Conservation (phyloP, 2,113 vertebrate species). For the Etheostoma cragini region DNA sequence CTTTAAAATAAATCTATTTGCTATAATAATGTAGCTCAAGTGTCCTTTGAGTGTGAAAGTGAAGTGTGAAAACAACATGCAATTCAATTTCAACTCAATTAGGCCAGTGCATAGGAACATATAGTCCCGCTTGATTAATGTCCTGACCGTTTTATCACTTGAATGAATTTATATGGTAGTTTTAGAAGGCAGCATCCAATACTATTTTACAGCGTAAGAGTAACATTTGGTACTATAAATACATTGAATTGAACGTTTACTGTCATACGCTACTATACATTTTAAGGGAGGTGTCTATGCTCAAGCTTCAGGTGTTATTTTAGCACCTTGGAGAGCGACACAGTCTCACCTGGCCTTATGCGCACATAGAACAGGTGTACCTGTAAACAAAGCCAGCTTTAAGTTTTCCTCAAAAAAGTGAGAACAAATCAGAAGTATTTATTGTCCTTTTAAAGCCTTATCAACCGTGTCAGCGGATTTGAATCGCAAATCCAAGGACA, state of each 20-base stretch:
- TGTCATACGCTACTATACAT: neutral
- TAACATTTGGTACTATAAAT: no score
- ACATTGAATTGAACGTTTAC: no score
- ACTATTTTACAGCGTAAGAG: neutral
- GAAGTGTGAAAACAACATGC: neutral
- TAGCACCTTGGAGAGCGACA: constrained; percentile 81
- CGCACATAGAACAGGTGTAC: constrained; percentile 26
- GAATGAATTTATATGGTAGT: neutral
- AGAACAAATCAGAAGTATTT: neutral
- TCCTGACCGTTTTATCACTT: neutral
- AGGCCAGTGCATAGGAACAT: no score
- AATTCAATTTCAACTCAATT: neutral
- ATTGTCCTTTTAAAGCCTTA: neutral
- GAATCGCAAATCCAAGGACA: constrained; percentile 32
- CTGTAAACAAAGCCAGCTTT: neutral
- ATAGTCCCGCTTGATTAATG: neutral
- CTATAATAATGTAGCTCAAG: neutral
- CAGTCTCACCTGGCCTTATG: constrained; percentile 41
- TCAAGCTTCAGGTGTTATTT: constrained; percentile 53
- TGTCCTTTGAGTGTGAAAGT: no score
- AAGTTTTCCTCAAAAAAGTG: neutral
- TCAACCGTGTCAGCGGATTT: constrained; percentile 21
- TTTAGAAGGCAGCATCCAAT: neutral
- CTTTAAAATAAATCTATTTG: constrained; percentile 10
- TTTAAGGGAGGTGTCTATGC: neutral